A percentile compares a stretch with the other conserved stretches of the same genome.
These are phyloP conservation scores for Poeciliopsis presidionis DNA, from an alignment of 2,797 vertebrate species.

Conservation along the genomic window DNA sequence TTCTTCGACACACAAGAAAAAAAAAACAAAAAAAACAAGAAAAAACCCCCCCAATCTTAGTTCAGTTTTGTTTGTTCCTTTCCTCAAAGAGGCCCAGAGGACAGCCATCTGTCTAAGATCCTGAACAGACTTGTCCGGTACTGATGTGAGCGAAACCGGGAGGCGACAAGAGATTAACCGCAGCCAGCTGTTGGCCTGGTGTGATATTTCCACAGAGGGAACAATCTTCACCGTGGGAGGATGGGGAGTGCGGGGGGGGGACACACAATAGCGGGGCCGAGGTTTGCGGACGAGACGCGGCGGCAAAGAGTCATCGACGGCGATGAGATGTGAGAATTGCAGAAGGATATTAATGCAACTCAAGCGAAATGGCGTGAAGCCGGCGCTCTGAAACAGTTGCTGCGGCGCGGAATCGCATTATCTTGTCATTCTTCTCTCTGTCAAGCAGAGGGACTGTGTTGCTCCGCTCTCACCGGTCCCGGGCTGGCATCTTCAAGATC, in stretches of 20 bases:
- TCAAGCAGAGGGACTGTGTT: constrained; percentile 36
- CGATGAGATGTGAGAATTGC: constrained; percentile 60
- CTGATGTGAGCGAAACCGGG: constrained; percentile 65
- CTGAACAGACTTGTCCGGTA: constrained; percentile 62
- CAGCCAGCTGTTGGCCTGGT: constrained; percentile 73
- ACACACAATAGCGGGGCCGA: background rate
- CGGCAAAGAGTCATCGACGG: constrained; percentile 40
- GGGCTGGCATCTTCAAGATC: constrained; percentile 40
- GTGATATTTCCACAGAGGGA: constrained; percentile 62
- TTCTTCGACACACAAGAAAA: constrained; percentile 13
- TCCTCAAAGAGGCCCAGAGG: constrained; percentile 33
- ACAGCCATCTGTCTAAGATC: constrained; percentile 61
- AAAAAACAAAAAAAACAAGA: background rate
- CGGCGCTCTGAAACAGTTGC: constrained; percentile 33
- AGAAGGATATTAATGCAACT: constrained; percentile 49
- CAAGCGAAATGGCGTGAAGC: constrained; percentile 36
- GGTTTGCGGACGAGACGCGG: constrained; percentile 24
- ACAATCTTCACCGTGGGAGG: constrained; percentile 27
- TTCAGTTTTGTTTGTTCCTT: constrained; percentile 35
- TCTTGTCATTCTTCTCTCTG: constrained; percentile 30
- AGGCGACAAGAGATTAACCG: constrained; percentile 71
- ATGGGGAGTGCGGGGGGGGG: background rate
- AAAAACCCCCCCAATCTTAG: constrained; percentile 20
- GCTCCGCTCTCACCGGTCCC: constrained; percentile 34
- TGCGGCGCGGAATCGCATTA: constrained; percentile 31